phyloP scores from a whole-genome alignment of 2,888 invertebrate genomes.

The Drosophila putrida region DNA sequence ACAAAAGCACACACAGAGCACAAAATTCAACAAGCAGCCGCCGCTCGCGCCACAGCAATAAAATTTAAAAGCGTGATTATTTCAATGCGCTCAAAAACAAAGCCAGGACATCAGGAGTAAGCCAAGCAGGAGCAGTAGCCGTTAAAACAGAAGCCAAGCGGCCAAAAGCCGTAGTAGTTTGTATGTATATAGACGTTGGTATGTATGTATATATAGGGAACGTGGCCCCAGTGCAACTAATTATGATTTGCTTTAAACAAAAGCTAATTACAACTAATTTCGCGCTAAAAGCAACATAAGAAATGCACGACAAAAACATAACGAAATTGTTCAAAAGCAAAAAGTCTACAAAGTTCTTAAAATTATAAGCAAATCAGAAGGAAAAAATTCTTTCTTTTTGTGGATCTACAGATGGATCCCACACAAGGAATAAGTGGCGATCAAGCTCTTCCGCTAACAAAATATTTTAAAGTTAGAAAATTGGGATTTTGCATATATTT shows the following conservation, averaged over 20 bases:
- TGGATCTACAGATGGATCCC: too few relatives aligned
- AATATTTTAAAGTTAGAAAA: too few relatives aligned
- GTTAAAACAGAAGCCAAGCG: too few relatives aligned
- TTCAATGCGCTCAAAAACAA: conserved; percentile 47
- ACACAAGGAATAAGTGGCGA: too few relatives aligned
- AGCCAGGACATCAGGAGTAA: conserved; percentile 22
- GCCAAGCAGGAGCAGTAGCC: conserved; percentile 12
- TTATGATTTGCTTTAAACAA: conserved; percentile 69
- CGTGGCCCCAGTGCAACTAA: conserved; percentile 37
- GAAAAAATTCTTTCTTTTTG: too few relatives aligned
- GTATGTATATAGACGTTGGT: not conserved
- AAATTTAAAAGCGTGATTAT: conserved; percentile 78
- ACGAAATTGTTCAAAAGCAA: not conserved
- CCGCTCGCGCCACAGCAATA: conserved; percentile 56
- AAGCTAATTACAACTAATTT: conserved; percentile 73
- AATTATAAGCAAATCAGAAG: too few relatives aligned
- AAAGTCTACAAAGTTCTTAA: too few relatives aligned
- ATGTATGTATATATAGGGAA: not conserved
- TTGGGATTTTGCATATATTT: too few relatives aligned
- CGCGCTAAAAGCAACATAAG: conserved; percentile 35
- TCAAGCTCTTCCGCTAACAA: too few relatives aligned
- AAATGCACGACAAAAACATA: conserved; percentile 12
- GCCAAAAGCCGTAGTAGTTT: not conserved
- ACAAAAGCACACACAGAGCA: conserved; percentile 22
- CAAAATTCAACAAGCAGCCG: conserved; percentile 60